Conservation (phyloP, 2,113 vertebrate species). For the Microcebus griseorufus region DNA sequence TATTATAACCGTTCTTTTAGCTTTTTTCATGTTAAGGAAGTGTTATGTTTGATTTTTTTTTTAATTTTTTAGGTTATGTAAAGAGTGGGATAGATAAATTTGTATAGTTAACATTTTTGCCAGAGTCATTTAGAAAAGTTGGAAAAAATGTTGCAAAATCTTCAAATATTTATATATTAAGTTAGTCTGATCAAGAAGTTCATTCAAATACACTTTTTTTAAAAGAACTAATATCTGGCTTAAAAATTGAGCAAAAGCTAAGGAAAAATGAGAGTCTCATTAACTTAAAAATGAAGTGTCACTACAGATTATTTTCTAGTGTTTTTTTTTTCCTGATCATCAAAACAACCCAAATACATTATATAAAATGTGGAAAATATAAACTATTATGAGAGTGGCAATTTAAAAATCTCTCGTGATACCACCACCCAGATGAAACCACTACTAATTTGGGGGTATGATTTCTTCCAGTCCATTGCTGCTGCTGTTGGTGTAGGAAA, state of each 20-base stretch:
- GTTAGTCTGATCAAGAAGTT: conserved; percentile 13
- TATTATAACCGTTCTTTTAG: neutral
- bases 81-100: neutral
- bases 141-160: neutral
- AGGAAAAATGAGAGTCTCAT: neutral
- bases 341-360: neutral
- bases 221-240: neutral
- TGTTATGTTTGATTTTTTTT: neutral
- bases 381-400: neutral
- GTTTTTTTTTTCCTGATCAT: neutral
- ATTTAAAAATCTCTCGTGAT: neutral
- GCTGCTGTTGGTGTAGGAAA: neutral
- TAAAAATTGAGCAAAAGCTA: neutral
- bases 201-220: conserved; percentile 31
- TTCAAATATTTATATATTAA: neutral
- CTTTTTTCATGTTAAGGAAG: neutral
- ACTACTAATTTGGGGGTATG: neutral
- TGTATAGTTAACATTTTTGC: neutral
- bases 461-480: neutral
- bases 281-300: neutral
- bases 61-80: neutral
- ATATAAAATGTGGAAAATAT: neutral
- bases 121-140: conserved; percentile 30
- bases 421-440: neutral
- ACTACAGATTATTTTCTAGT: neutral